phyloP scores from a whole-genome alignment of 2,797 vertebrate species.

The Astyanax mexicanus region DNA sequence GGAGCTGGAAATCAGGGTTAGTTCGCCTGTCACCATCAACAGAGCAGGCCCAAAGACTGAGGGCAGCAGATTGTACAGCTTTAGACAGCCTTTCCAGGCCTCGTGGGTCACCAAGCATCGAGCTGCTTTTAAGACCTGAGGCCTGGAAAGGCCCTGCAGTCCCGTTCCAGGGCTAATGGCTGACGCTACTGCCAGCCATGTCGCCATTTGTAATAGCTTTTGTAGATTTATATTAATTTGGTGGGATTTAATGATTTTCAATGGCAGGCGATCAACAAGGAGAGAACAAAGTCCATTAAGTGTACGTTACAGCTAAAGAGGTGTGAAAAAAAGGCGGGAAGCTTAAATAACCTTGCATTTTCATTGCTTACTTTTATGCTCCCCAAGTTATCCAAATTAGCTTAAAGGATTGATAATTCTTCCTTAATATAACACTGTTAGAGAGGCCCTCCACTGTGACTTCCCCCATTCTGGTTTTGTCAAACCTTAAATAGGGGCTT shows the following conservation, averaged over 20 bases:
- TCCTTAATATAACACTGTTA: constrained; percentile 87
- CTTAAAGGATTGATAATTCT: constrained; percentile 90
- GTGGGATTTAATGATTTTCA: constrained; percentile 78
- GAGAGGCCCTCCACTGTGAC: constrained; percentile 84
- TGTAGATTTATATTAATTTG: constrained; percentile 83
- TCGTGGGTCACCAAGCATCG: neutral
- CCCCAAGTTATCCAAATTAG: constrained; percentile 86
- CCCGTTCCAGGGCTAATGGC: neutral
- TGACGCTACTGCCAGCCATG: constrained; percentile 7
- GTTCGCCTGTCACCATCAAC: neutral
- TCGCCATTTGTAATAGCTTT: constrained; percentile 74
- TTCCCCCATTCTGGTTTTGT: constrained; percentile 80
- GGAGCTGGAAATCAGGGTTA: neutral
- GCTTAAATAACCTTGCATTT: constrained; percentile 80
- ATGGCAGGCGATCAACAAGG: constrained; percentile 81
- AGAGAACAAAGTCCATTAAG: constrained; percentile 82
- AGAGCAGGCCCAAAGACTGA: constrained; percentile 18
- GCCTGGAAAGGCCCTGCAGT: neutral
- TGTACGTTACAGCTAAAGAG: constrained; percentile 76
- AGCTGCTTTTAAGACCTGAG: neutral
- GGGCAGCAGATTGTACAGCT: neutral
- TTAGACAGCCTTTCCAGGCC: neutral
- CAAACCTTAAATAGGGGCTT: constrained; percentile 81
- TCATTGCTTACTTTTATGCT: constrained; percentile 81
- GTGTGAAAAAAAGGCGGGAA: constrained; percentile 74